Conservation (phyloP, 2,888 invertebrate species). For the Apamea epomidion region DNA sequence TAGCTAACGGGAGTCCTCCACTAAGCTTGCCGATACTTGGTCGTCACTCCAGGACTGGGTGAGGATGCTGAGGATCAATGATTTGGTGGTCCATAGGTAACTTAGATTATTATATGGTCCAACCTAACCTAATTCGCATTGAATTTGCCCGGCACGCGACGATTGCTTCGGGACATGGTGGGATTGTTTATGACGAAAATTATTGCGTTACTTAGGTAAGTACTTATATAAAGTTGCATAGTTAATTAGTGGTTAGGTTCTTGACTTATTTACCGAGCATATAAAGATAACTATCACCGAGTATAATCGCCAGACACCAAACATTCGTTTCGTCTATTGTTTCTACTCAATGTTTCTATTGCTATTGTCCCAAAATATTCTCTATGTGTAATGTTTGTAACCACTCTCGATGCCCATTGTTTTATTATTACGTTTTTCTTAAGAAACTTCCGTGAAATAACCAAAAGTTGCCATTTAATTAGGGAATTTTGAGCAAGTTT, state of each 20-base stretch:
- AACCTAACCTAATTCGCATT: too few species aligned
- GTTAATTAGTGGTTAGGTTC: constrained; percentile 22
- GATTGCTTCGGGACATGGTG: background rate
- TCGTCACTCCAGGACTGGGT: background rate
- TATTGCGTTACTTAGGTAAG: background rate
- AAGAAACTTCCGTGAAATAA: constrained; percentile 81
- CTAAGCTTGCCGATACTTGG: background rate
- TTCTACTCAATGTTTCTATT: constrained; percentile 53
- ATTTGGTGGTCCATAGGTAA: background rate
- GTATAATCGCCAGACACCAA: constrained; percentile 52
- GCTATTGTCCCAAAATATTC: constrained; percentile 73
- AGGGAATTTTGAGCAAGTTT: constrained; percentile 69
- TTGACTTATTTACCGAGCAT: constrained; percentile 33
- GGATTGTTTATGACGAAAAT: too few species aligned
- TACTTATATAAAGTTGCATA: background rate
- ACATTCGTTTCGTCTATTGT: constrained; percentile 63
- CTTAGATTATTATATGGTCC: background rate
- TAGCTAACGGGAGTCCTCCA: background rate
- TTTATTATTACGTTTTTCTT: constrained; percentile 77
- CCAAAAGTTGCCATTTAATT: constrained; percentile 62
- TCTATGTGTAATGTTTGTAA: constrained; percentile 71
- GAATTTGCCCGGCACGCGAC: too few species aligned
- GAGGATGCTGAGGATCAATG: background rate
- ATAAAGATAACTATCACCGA: constrained; percentile 53
- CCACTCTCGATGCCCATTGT: constrained; percentile 77